These are phyloP conservation scores for Romanogobio albipinnatus DNA, from an alignment of 2,113 vertebrate species.

Conservation along the genomic window DNA sequence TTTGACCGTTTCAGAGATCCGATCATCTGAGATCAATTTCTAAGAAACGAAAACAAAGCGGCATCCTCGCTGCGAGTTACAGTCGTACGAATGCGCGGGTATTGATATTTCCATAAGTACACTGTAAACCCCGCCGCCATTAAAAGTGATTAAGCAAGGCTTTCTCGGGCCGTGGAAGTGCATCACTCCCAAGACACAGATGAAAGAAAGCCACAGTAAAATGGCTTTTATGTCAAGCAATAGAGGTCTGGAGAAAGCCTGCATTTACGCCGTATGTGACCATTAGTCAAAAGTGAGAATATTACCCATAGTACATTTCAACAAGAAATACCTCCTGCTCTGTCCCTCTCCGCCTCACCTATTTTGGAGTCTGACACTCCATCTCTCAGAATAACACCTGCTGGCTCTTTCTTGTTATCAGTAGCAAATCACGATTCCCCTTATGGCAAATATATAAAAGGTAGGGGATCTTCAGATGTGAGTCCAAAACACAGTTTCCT, in stretches of 20 bases:
- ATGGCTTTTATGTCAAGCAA: slow-evolving; percentile 42
- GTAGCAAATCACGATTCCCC: slow-evolving; percentile 47
- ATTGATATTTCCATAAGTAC: slow-evolving; percentile 46
- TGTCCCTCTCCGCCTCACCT: slow-evolving; percentile 52
- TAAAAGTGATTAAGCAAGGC: slow-evolving; percentile 47
- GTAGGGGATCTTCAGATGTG: background rate
- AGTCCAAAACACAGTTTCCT: slow-evolving; percentile 13
- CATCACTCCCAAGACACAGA: slow-evolving; percentile 48
- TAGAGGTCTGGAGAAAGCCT: slow-evolving; percentile 25
- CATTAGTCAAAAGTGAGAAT: slow-evolving; percentile 44
- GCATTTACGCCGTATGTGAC: slow-evolving; percentile 19
- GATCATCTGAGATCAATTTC: background rate
- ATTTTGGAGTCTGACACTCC: slow-evolving; percentile 42
- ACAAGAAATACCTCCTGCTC: slow-evolving; percentile 35
- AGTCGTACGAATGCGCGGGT: slow-evolving; percentile 22
- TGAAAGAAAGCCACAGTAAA: slow-evolving; percentile 43
- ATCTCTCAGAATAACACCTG: slow-evolving; percentile 40
- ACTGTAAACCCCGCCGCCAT: slow-evolving; percentile 37
- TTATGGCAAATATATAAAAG: slow-evolving; percentile 40
- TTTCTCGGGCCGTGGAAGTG: background rate
- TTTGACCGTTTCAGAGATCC: background rate
- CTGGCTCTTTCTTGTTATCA: slow-evolving; percentile 53
- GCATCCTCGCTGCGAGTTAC: background rate
- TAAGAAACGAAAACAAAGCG: background rate
- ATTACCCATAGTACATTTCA: slow-evolving; percentile 42